Base-by-base conservation (phyloP, 2,888 invertebrate genomes). In the Galerucella calmariensis region DNA sequence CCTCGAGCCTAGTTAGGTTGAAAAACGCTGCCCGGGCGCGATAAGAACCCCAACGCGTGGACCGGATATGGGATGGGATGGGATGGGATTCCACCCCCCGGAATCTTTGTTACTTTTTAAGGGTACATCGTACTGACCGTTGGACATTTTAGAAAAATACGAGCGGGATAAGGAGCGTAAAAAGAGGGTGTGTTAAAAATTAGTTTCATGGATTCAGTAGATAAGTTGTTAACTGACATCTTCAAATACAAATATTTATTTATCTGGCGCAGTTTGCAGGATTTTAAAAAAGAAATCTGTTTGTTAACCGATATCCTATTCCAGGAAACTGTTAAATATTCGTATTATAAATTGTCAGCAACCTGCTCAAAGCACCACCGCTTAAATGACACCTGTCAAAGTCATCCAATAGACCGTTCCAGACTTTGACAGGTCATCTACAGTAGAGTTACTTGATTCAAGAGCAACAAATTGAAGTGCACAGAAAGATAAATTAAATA, bases 11-110 rank as follows among this genome's bases (percentile, higher is more conserved):
- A 81, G 83, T 85, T 84, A 84, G 85, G 83, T 84, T 83, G 83
- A 83, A 83, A 84, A 85, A 85, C 82, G 84, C 86, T 86, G 86
- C 82, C 83, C 81, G 81, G 82, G 82, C 79, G 84, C 84, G 86
- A 86, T 86, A 86, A 86, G 86, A 81, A 82, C 41, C 11, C 81
- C 81, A 83, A 81, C 80, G 82, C 83, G 84, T 83, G 84, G 83
- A 83, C 83, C 81, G 81, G 82, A 82, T 80, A 84, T 82, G 82
- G 78, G n/a, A n/a, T n/a, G n/a, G n/a, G n/a, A n/a, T n/a, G n/a
- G n/a, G n/a, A n/a, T n/a, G n/a, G n/a, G n/a, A n/a, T n/a, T 81
- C 80, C 80, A 79, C 74, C 77, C 78, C 78, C 74, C 73, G 69
- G 70, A 75, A 72, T 77, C 77, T 75, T 77, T 72, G 75, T 75